phyloP scores from a whole-genome alignment of 2,113 vertebrate genomes.

The Ictalurus furcatus region DNA sequence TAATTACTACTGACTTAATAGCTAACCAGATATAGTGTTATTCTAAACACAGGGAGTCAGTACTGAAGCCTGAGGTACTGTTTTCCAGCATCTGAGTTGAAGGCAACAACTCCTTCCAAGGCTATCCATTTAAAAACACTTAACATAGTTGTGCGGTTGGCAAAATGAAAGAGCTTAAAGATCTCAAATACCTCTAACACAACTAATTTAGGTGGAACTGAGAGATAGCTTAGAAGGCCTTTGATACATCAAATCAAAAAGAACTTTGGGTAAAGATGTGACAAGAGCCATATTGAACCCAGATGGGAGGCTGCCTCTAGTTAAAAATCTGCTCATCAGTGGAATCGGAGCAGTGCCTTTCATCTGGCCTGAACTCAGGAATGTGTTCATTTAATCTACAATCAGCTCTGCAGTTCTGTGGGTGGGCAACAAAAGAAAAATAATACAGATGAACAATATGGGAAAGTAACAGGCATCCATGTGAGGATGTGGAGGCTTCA shows the following conservation, averaged over 20 bases:
- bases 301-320: slow-evolving; percentile 53
- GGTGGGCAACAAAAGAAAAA: slow-evolving; percentile 27
- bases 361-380: slow-evolving; percentile 50
- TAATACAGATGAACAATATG: slow-evolving; percentile 36
- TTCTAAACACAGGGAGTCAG: not conserved
- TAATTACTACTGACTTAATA: not conserved
- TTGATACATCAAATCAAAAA: slow-evolving; percentile 50
- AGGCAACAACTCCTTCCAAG: not conserved
- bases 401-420: slow-evolving; percentile 40
- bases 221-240: slow-evolving; percentile 42
- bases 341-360: slow-evolving; percentile 50
- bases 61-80: not conserved
- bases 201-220: slow-evolving; percentile 52
- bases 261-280: slow-evolving; percentile 52
- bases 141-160: not conserved
- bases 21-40: not conserved
- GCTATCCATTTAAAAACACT: slow-evolving; percentile 1
- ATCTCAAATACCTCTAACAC: slow-evolving; percentile 42
- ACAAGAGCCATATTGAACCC: slow-evolving; percentile 56
- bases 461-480: slow-evolving; percentile 28
- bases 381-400: slow-evolving; percentile 54
- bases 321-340: slow-evolving; percentile 54
- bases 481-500: slow-evolving; percentile 36
- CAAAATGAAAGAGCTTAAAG: slow-evolving; percentile 14
- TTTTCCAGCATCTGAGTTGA: not conserved